phyloP scores from a whole-genome alignment of 2,113 vertebrate genomes.

The Cricetomys ansorgei region DNA sequence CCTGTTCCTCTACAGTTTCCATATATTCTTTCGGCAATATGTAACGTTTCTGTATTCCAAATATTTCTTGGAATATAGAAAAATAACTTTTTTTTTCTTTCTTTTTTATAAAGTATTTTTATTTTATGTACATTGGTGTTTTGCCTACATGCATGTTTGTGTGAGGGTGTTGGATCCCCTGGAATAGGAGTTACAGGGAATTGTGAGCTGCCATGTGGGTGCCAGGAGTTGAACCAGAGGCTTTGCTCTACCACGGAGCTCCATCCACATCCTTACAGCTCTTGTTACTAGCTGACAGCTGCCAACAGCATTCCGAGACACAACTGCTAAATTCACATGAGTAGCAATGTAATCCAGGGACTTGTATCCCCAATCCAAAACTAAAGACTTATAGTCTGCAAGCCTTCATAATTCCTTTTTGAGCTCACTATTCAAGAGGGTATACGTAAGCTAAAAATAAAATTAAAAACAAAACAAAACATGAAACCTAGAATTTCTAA shows the following conservation, averaged over 20 bases:
- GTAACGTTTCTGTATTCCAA: conserved; percentile 22
- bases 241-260: neutral
- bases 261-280: neutral
- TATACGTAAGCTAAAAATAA: neutral
- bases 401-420: neutral
- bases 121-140: too few relatives aligned
- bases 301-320: neutral
- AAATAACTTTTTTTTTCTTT: neutral
- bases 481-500: neutral
- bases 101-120: too few relatives aligned
- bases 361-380: neutral
- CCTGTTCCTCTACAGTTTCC: neutral
- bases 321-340: neutral
- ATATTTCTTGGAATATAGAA: neutral
- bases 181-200: too few relatives aligned
- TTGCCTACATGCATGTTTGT: too few relatives aligned
- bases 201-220: too few relatives aligned
- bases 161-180: too few relatives aligned
- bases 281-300: neutral
- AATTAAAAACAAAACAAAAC: neutral
- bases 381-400: neutral
- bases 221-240: neutral
- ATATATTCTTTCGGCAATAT: conserved; percentile 4
- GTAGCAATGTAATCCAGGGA: neutral
- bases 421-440: neutral